These are phyloP conservation scores for Danio albolineatus DNA, from an alignment of 2,797 vertebrate species.

Conservation along the genomic window DNA sequence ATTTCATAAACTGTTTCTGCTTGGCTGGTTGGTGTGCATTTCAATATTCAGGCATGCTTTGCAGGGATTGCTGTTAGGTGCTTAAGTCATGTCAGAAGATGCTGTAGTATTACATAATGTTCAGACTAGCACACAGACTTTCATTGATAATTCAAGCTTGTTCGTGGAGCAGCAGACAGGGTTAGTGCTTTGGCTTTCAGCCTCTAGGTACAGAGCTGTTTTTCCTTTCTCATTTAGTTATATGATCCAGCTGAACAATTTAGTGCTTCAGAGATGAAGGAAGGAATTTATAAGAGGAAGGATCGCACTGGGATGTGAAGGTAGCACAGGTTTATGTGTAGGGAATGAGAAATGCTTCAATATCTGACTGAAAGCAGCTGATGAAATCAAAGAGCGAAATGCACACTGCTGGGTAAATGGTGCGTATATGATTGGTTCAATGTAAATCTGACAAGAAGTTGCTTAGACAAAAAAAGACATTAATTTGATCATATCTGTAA, in stretches of 20 bases:
- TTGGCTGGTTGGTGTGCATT: conserved; percentile 5
- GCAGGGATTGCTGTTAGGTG: conserved; percentile 23
- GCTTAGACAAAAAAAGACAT: background rate
- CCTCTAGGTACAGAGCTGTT: conserved; percentile 43
- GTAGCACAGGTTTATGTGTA: conserved; percentile 19
- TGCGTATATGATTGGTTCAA: background rate
- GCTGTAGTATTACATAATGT: conserved; percentile 18
- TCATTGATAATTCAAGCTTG: conserved; percentile 47
- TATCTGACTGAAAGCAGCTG: background rate
- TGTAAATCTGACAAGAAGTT: background rate
- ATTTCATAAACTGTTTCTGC: conserved; percentile 30
- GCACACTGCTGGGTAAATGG: background rate
- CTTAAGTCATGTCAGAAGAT: conserved; percentile 27
- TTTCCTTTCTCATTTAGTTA: conserved; percentile 43
- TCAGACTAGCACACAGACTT: conserved; percentile 24
- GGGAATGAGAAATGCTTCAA: background rate
- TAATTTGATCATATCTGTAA: background rate
- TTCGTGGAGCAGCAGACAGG: conserved; percentile 26
- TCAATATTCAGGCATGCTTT: conserved; percentile 5
- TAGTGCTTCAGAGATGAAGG: conserved; percentile 39
- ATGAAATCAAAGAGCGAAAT: background rate
- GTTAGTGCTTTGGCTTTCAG: conserved; percentile 25
- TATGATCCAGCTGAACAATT: conserved; percentile 55
- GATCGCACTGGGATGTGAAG: conserved; percentile 4
- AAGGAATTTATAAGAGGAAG: conserved; percentile 35